A percentile compares a stretch with the other conserved stretches of the same genome.
These are phyloP conservation scores for Fissipunctia ypsillon DNA, from an alignment of 2,888 invertebrate genomes.

Conservation along the genomic window DNA sequence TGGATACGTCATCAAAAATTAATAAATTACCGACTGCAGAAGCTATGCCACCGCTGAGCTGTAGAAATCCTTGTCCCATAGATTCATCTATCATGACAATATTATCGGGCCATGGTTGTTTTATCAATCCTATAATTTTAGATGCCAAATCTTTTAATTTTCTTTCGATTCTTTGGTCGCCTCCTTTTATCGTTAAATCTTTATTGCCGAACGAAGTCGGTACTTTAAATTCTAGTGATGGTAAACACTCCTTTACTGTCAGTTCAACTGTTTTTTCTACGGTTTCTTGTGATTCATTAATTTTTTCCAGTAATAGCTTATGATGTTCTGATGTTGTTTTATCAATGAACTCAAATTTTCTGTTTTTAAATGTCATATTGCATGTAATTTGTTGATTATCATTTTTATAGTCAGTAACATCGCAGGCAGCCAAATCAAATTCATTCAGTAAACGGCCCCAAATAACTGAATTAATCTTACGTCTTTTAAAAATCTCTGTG, in stretches of 20 bases:
- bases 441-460: neutral
- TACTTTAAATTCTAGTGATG: slow-evolving; percentile 36
- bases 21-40: slow-evolving; percentile 51
- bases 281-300: slow-evolving; percentile 14
- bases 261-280: slow-evolving; percentile 28
- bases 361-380: slow-evolving; percentile 19
- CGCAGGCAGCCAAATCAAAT: neutral
- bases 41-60: slow-evolving; percentile 38
- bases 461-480: neutral
- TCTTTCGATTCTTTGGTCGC: slow-evolving; percentile 25
- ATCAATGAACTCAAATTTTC: slow-evolving; percentile 34
- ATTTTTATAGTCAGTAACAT: neutral
- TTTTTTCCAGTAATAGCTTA: slow-evolving; percentile 14
- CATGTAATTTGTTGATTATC: slow-evolving; percentile 3
- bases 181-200: slow-evolving; percentile 44
- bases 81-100: slow-evolving; percentile 35
- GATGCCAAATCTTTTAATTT: slow-evolving; percentile 29
- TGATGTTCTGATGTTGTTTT: neutral
- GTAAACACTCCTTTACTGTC: slow-evolving; percentile 19
- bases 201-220: slow-evolving; percentile 54
- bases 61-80: slow-evolving; percentile 32
- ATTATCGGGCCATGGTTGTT: slow-evolving; percentile 9
- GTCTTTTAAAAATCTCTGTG: slow-evolving; percentile 27
- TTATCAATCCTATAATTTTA: slow-evolving; percentile 16
- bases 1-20: slow-evolving; percentile 11